Evolutionary conservation across 2,113 vertebrate species (phyloP).

Genomic region (Nansenia antarctica): DNA sequence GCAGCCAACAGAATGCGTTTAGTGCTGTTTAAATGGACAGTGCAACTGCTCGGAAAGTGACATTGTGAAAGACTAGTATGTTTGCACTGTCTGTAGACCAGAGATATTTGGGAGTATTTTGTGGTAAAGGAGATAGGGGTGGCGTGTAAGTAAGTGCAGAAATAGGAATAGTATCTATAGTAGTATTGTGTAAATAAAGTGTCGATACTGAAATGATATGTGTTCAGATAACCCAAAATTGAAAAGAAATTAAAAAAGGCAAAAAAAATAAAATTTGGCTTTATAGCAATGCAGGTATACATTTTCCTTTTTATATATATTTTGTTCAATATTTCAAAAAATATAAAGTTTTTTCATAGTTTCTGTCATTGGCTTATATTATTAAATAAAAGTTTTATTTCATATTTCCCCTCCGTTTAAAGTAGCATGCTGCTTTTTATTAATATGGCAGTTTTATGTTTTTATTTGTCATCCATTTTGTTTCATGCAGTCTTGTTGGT

Average conservation of each 20-base stretch:
- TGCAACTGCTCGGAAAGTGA: conserved; percentile 31
- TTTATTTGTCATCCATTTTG: conserved; percentile 75
- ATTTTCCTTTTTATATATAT: conserved; percentile 73
- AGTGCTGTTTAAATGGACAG: conserved; percentile 36
- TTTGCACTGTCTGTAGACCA: conserved; percentile 51
- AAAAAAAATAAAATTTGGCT: conserved; percentile 72
- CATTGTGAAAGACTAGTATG: conserved; percentile 38
- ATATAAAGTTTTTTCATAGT: conserved; percentile 83
- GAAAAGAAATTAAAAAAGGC: conserved; percentile 38
- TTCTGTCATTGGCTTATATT: conserved; percentile 75
- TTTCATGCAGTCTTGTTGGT: conserved; percentile 86
- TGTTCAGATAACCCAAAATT: conserved; percentile 25
- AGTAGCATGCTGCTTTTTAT: conserved; percentile 82
- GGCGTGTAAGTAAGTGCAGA: conserved; percentile 41
- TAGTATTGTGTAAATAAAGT: conserved; percentile 50
- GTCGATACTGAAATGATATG: conserved; percentile 31
- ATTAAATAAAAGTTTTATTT: conserved; percentile 82
- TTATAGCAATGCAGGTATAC: conserved; percentile 80
- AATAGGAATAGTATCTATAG: conserved; percentile 42
- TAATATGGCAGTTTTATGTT: conserved; percentile 82
- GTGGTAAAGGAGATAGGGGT: conserved; percentile 38
- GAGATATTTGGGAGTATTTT: conserved; percentile 5
- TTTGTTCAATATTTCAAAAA: conserved; percentile 82
- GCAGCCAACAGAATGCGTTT: conserved; percentile 52
- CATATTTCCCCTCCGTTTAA: conserved; percentile 67